Conservation (phyloP, 2,888 invertebrate genomes). For the Drosophila flavopinicola region DNA sequence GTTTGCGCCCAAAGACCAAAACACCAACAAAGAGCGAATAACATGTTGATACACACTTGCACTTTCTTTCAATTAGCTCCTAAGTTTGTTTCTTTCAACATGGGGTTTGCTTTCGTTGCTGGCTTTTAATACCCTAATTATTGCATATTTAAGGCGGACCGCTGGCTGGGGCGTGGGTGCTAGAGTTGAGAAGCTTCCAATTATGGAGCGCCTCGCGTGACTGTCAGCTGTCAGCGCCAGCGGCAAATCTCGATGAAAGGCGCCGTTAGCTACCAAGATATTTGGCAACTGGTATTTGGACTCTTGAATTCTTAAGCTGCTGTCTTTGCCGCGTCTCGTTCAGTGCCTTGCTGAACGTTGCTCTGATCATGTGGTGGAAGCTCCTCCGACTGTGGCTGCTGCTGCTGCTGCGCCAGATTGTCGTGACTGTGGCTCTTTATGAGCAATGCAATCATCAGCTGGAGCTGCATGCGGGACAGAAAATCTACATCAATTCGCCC, state of each 20-base stretch:
- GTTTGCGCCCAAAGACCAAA: constrained; percentile 38
- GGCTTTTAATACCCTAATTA: constrained; percentile 66
- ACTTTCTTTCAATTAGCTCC: constrained; percentile 73
- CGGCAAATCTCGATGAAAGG: constrained; percentile 52
- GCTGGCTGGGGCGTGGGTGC: constrained; percentile 42
- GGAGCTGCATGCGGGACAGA: constrained; percentile 69
- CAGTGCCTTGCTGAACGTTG: constrained; percentile 52
- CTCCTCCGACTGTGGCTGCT: constrained; percentile 5
- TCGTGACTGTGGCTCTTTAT: constrained; percentile 48
- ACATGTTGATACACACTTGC: constrained; percentile 58
- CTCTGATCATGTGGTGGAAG: constrained; percentile 50
- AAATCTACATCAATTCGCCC: constrained; percentile 81
- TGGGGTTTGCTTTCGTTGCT: constrained; percentile 28
- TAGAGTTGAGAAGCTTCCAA: constrained; percentile 29
- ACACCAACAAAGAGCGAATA: neutral
- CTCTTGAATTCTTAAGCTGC: constrained; percentile 57
- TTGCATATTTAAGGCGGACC: constrained; percentile 40
- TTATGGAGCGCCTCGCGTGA: constrained; percentile 62
- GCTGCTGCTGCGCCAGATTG: constrained; percentile 14
- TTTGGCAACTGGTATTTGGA: constrained; percentile 39
- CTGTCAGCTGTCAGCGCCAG: constrained; percentile 37
- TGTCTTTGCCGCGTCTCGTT: constrained; percentile 27
- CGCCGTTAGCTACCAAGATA: constrained; percentile 18
- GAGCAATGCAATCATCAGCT: constrained; percentile 82
- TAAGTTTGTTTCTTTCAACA: constrained; percentile 23